Conservation (phyloP, 2,888 invertebrate species). For the Polyommatus iphigenia region DNA sequence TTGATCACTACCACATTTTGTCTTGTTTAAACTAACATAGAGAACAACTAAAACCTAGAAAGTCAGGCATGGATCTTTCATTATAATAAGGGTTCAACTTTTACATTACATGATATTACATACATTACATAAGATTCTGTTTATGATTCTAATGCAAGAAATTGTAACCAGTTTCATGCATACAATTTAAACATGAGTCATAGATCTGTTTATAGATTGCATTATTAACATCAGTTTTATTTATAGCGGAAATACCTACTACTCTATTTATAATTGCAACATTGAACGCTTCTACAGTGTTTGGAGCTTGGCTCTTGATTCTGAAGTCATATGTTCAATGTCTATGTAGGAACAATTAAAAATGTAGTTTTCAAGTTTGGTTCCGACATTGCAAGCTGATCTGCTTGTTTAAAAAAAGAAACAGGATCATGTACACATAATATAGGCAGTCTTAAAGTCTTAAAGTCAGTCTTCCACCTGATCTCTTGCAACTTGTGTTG, state of each 20-base stretch:
- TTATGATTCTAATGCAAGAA: not conserved
- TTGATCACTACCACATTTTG: not conserved
- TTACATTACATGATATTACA: no score
- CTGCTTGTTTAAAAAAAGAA: no score
- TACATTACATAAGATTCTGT: not conserved
- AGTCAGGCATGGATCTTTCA: not conserved
- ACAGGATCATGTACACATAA: no score
- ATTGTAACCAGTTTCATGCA: not conserved
- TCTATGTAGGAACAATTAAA: not conserved
- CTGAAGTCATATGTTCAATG: not conserved
- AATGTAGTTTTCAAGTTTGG: not conserved
- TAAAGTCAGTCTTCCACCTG: no score
- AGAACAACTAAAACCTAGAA: not conserved
- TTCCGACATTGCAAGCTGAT: no score
- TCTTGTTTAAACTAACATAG: not conserved
- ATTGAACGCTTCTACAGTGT: not conserved
- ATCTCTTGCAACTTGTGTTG: no score
- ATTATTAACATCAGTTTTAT: slow-evolving; percentile 18
- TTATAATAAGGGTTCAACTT: no score
- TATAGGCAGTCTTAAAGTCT: no score
- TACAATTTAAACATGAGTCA: not conserved
- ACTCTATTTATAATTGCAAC: not conserved
- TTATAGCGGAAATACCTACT: slow-evolving; percentile 4
- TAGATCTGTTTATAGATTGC: not conserved
- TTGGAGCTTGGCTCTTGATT: not conserved